These are phyloP conservation scores for Lissocephala sabroskyi DNA, from an alignment of 2,888 invertebrate genomes.

Conservation along the genomic window DNA sequence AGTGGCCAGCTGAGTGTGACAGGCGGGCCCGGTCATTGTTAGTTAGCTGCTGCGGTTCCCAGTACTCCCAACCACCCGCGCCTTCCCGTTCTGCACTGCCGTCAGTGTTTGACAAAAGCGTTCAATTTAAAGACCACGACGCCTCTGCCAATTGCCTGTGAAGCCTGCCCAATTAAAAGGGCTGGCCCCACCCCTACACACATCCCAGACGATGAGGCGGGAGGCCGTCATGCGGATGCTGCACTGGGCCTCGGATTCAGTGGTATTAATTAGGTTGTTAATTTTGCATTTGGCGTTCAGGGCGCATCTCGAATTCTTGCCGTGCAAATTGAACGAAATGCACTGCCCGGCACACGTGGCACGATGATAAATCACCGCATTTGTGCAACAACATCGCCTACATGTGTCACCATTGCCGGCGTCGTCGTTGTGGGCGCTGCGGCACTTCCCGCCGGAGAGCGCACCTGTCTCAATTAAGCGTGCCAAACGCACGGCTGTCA, in stretches of 20 bases:
- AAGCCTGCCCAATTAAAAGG: conserved; percentile 42
- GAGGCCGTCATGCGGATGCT: too few species aligned
- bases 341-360: conserved; percentile 45
- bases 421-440: too few species aligned
- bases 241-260: too few species aligned
- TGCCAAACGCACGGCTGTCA: conserved; percentile 61
- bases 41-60: conserved; percentile 25
- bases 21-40: conserved; percentile 45
- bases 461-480: conserved; percentile 67
- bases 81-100: conserved; percentile 35
- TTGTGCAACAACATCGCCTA: conserved; percentile 50
- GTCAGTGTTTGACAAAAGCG: conserved; percentile 41
- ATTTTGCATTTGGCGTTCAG: conserved; percentile 65
- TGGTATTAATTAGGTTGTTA: conserved; percentile 71
- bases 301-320: conserved; percentile 55
- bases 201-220: too few species aligned
- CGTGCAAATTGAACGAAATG: conserved; percentile 50
- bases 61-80: conserved; percentile 40
- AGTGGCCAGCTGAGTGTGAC: too few species aligned
- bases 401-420: not conserved
- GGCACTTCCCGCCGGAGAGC: conserved; percentile 5
- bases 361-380: conserved; percentile 54
- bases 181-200: not conserved
- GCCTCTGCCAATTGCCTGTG: not conserved
- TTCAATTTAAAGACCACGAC: not conserved